Conservation (phyloP, 2,797 vertebrate species). For the Urocyon cinereoargenteus region DNA sequence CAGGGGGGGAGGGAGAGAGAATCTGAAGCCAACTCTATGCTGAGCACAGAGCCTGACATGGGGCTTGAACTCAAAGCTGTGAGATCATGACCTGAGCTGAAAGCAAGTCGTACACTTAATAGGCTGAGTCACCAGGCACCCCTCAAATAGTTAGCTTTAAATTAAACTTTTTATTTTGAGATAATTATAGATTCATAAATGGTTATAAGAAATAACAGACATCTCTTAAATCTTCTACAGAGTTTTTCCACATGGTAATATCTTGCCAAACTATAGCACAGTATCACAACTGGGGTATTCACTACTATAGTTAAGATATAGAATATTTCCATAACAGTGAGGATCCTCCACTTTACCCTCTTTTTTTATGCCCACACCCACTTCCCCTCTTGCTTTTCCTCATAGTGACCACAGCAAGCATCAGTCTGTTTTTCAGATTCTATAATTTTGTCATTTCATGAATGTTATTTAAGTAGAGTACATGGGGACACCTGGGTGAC, state of each 20-base stretch:
- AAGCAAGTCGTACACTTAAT: background rate
- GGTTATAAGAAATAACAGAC: background rate
- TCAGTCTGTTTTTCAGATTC: background rate
- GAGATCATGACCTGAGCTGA: background rate
- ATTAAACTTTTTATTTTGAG: conserved; percentile 21
- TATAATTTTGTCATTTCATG: background rate
- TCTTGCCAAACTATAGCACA: background rate
- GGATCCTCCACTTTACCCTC: background rate
- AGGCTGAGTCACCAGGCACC: background rate
- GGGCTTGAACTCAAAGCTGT: background rate
- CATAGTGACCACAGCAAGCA: background rate
- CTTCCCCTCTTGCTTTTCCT: background rate
- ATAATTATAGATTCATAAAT: background rate
- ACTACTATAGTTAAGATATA: rapidly evolving
- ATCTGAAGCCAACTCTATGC: background rate
- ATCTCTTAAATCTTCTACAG: background rate
- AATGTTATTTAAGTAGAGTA: background rate
- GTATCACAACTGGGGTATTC: background rate
- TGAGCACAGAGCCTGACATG: background rate
- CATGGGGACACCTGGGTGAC: too few relatives aligned
- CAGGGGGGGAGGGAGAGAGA: background rate
- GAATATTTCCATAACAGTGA: background rate
- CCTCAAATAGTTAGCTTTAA: background rate
- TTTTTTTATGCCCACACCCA: background rate
- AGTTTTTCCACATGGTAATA: background rate